A percentile compares a stretch with the other conserved stretches of the same genome.
phyloP scores from a whole-genome alignment of 1,140 invertebrate genomes.

The Drosophila nasuta region DNA sequence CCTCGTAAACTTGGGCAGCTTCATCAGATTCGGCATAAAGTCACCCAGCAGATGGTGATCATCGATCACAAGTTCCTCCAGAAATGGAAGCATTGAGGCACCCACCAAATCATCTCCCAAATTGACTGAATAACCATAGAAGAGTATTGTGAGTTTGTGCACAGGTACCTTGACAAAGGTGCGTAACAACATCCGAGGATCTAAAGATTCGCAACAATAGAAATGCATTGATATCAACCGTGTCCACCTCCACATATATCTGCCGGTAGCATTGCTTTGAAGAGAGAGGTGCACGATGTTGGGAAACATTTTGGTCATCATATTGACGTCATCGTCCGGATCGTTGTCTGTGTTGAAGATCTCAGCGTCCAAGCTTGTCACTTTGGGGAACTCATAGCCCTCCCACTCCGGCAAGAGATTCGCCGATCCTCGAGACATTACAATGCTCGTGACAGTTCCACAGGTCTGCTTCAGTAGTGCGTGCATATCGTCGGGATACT shows the following conservation, averaged over 20 bases:
- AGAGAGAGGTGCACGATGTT: slow-evolving; percentile 36
- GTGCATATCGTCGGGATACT: slow-evolving; percentile 25
- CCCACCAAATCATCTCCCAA: slow-evolving; percentile 18
- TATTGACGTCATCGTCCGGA: slow-evolving; percentile 34
- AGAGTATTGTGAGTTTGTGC: slow-evolving; percentile 56
- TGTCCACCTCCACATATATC: slow-evolving; percentile 42
- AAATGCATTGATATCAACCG: slow-evolving; percentile 55
- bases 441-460: slow-evolving; percentile 32
- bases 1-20: slow-evolving; percentile 37
- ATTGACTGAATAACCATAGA: slow-evolving; percentile 53
- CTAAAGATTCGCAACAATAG: slow-evolving; percentile 55
- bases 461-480: slow-evolving; percentile 36
- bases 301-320: slow-evolving; percentile 55
- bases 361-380: slow-evolving; percentile 31
- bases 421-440: not conserved
- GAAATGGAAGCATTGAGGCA: slow-evolving; percentile 28
- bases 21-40: slow-evolving; percentile 42
- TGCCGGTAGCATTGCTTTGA: slow-evolving; percentile 43
- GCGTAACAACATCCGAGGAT: not conserved
- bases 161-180: slow-evolving; percentile 27
- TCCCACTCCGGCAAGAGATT: slow-evolving; percentile 25
- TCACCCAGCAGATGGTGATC: slow-evolving; percentile 60
- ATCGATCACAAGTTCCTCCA: slow-evolving; percentile 60
- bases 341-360: slow-evolving; percentile 7
- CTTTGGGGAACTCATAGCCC: slow-evolving; percentile 34